A percentile compares a stretch with the other conserved stretches of the same genome.
Conservation (phyloP, 2,797 vertebrate genomes). For the Hephaestus fuliginosus region DNA sequence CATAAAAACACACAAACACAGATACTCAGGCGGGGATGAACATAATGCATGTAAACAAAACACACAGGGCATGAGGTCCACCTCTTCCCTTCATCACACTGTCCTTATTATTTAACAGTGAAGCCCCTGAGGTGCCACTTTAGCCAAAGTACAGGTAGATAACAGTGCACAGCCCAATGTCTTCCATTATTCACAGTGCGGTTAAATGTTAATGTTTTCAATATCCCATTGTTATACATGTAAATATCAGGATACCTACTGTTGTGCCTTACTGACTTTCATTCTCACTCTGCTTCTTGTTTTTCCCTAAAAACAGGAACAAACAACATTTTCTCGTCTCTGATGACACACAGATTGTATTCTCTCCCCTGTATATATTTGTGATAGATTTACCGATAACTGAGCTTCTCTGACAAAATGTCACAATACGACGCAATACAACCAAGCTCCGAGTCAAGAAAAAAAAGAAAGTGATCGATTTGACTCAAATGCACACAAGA, state of each 20-base stretch:
- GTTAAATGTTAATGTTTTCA: not conserved
- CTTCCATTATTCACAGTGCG: not conserved
- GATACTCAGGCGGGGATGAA: not conserved
- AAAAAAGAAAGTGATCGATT: conserved; percentile 40
- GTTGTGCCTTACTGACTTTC: not conserved
- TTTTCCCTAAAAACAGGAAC: not conserved
- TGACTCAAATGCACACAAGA: conserved; percentile 11
- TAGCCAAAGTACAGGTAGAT: not conserved
- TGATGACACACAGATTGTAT: conserved; percentile 20
- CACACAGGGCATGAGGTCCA: not conserved
- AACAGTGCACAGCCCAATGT: not conserved
- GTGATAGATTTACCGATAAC: conserved; percentile 39
- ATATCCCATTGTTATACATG: not conserved
- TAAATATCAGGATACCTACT: not conserved
- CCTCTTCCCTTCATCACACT: not conserved
- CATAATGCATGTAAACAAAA: conserved; percentile 18
- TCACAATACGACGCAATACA: conserved; percentile 30
- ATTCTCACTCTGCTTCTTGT: not conserved
- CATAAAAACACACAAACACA: conserved; percentile 13
- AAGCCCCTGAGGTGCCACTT: not conserved
- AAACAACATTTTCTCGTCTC: not conserved
- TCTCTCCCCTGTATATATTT: conserved; percentile 1
- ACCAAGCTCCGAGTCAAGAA: conserved; percentile 16
- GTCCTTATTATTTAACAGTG: not conserved
- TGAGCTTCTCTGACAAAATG: conserved; percentile 57